Evolutionary conservation across 2,113 vertebrate species (phyloP).

Genomic region (Polypterus senegalus): DNA sequence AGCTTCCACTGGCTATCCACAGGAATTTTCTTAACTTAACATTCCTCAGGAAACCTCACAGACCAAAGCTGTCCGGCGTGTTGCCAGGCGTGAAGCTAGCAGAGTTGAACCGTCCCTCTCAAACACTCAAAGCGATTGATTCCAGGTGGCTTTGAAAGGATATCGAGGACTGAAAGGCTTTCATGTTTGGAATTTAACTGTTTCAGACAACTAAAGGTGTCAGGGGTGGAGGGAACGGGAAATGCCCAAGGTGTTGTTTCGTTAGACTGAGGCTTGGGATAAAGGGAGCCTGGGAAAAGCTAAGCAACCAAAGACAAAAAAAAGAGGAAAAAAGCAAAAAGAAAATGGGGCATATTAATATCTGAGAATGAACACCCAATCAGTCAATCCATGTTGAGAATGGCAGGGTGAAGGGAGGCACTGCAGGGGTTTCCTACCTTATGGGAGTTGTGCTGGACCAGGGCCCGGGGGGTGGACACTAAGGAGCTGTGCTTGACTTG

Average conservation of each 20-base stretch:
- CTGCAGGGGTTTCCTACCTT: too few species aligned
- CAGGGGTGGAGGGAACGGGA: background rate
- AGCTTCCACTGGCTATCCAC: background rate
- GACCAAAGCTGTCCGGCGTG: background rate
- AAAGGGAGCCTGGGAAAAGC: too few species aligned
- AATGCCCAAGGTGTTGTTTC: background rate
- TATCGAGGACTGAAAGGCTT: background rate
- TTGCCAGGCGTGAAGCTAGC: background rate
- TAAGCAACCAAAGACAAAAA: too few species aligned
- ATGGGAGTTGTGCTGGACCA: too few species aligned
- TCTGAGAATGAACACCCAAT: too few species aligned
- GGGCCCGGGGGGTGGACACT: too few species aligned
- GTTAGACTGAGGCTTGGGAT: too few species aligned
- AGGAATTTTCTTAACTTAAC: background rate
- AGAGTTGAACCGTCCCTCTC: background rate
- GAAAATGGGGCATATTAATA: too few species aligned
- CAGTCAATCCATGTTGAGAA: too few species aligned
- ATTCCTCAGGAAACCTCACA: background rate
- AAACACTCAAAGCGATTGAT: background rate
- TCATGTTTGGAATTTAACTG: background rate
- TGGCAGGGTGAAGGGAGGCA: too few species aligned
- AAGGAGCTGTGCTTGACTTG: too few species aligned
- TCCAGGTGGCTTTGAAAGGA: background rate
- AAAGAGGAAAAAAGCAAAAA: too few species aligned
- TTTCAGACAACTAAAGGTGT: background rate